Conservation (phyloP, 2,113 vertebrate genomes). For the Speoplatyrhinus poulsoni region DNA sequence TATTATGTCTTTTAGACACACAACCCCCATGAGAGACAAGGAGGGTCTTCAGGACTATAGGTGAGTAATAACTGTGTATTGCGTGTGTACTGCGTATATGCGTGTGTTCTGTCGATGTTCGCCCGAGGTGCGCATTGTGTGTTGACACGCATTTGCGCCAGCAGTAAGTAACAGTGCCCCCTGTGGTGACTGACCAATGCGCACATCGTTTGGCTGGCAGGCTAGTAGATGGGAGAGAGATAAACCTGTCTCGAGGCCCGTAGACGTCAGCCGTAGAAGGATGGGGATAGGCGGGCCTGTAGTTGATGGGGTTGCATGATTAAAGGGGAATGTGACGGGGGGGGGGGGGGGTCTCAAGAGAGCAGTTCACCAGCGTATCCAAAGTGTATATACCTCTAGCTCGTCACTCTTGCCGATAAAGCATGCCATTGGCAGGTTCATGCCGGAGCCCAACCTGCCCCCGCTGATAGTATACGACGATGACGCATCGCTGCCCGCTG, state of each 20-base stretch:
- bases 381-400: conserved; percentile 19
- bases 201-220: conserved; percentile 15
- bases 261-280: background rate
- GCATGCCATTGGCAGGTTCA: conserved; percentile 79
- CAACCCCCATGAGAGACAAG: conserved; percentile 94
- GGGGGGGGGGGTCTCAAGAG: conserved; percentile 15
- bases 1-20: conserved; percentile 75
- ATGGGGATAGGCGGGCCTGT: conserved; percentile 13
- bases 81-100: background rate
- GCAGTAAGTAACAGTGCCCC: conserved; percentile 1
- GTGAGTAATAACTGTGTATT: conserved; percentile 64
- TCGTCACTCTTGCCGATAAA: conserved; percentile 41
- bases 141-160: background rate
- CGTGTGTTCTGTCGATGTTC: background rate
- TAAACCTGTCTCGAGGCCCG: conserved; percentile 22
- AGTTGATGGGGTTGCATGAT: conserved; percentile 30
- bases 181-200: background rate
- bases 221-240: conserved; percentile 15
- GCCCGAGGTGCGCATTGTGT: background rate
- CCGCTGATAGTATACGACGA: conserved; percentile 87
- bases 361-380: conserved; percentile 22
- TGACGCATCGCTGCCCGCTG: conserved; percentile 77
- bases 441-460: conserved; percentile 98
- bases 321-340: conserved; percentile 26
- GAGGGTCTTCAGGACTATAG: conserved; percentile 97